These are phyloP conservation scores for Procavia capensis DNA, from an alignment of 2,113 vertebrate species.

Conservation along the genomic window DNA sequence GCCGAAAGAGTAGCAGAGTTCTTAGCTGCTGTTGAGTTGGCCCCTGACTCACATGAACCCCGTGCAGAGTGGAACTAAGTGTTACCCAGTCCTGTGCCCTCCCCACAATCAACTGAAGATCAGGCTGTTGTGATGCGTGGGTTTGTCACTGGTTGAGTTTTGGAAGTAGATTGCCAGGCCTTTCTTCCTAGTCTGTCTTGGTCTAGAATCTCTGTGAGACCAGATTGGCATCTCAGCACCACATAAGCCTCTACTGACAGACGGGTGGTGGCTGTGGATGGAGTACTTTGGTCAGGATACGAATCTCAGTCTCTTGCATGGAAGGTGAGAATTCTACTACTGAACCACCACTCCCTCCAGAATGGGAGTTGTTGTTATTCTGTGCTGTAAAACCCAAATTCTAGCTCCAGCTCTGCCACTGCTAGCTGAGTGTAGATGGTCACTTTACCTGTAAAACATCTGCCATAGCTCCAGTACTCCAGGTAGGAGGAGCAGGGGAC, in stretches of 20 bases:
- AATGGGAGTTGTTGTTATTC: neutral
- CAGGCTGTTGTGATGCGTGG: neutral
- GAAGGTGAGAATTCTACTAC: neutral
- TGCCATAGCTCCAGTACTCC: neutral
- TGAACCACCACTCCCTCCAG: neutral
- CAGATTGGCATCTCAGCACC: neutral
- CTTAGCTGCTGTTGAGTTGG: neutral
- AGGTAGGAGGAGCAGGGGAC: fast-evolving
- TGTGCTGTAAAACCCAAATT: too few species aligned
- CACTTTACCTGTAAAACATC: neutral
- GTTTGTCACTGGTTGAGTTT: neutral
- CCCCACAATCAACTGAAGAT: neutral
- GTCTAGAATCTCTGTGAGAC: neutral
- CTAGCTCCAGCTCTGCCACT: neutral
- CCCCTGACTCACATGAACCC: neutral
- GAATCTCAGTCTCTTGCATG: neutral
- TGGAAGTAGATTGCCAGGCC: neutral
- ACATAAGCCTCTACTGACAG: neutral
- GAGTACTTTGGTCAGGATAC: neutral
- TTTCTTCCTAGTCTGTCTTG: neutral
- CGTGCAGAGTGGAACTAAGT: neutral
- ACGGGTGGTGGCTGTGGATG: too few species aligned
- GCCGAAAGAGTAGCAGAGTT: neutral
- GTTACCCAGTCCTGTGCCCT: neutral
- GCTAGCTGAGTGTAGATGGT: neutral